Conservation (phyloP, 2,888 invertebrate species). For the Parasteatoda lunata region DNA sequence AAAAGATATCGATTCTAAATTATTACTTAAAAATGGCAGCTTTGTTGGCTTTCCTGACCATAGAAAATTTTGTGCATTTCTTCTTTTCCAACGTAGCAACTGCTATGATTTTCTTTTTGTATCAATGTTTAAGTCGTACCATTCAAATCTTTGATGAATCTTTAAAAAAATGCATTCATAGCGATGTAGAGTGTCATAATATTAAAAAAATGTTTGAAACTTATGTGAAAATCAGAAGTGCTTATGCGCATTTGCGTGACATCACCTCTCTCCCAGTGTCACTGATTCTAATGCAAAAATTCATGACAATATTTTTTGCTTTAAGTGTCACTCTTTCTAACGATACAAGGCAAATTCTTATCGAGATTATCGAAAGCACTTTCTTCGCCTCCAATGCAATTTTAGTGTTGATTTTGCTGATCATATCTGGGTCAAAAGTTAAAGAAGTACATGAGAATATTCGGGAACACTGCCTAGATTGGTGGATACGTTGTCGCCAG, state of each 20-base stretch:
- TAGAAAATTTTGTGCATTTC: slow-evolving; percentile 36
- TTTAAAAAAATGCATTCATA: not conserved
- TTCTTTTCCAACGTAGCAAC: slow-evolving; percentile 16
- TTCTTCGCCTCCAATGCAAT: slow-evolving; percentile 23
- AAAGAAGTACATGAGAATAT: slow-evolving; percentile 15
- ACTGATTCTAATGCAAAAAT: slow-evolving; percentile 19
- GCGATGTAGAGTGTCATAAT: not conserved
- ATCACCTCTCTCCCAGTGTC: slow-evolving; percentile 3
- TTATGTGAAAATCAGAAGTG: slow-evolving; percentile 17
- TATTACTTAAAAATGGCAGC: not conserved
- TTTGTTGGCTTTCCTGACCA: slow-evolving; percentile 6
- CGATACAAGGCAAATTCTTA: slow-evolving; percentile 7
- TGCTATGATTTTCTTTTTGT: slow-evolving; percentile 12
- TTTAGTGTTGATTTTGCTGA: slow-evolving; percentile 1
- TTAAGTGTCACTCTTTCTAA: slow-evolving; percentile 10
- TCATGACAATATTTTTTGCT: slow-evolving; percentile 27
- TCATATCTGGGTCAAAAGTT: slow-evolving; percentile 19
- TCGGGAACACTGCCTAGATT: slow-evolving; percentile 9
- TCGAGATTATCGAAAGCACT: slow-evolving; percentile 19
- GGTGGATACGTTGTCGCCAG: not conserved
- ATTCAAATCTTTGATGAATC: not conserved
- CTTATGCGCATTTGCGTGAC: not conserved
- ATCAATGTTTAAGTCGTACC: not conserved
- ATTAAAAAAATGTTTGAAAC: not conserved
- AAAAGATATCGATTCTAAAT: not conserved